Evolutionary conservation across 2,888 invertebrate genomes (phyloP).

Genomic region (Agrilus biguttatus): DNA sequence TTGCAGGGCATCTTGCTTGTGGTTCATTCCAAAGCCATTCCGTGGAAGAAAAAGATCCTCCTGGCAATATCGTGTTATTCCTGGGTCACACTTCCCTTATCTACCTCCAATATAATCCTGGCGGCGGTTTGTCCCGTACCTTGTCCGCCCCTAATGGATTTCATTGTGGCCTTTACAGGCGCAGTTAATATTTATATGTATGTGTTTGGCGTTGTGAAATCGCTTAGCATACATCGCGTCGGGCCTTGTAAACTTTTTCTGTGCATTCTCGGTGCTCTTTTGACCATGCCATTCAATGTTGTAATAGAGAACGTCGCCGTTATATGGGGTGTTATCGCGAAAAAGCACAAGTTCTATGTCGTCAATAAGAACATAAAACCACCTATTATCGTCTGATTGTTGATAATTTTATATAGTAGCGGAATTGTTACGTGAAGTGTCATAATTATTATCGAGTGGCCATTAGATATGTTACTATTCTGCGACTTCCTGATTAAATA

Average conservation of each 20-base stretch:
- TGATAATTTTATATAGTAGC: neutral
- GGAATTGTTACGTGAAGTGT: no score
- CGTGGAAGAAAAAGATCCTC: slow-evolving; percentile 62
- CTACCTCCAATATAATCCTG: slow-evolving; percentile 76
- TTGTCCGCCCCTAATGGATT: slow-evolving; percentile 69
- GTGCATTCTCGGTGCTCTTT: slow-evolving; percentile 72
- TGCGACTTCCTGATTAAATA: no score
- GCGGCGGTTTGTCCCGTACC: slow-evolving; percentile 78
- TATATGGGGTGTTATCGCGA: slow-evolving; percentile 84
- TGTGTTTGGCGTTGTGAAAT: slow-evolving; percentile 92
- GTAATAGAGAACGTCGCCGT: slow-evolving; percentile 91
- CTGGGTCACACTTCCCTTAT: slow-evolving; percentile 89
- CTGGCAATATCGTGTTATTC: slow-evolving; percentile 84
- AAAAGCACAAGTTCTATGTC: slow-evolving; percentile 94
- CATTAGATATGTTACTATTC: no score
- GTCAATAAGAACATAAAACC: slow-evolving; percentile 81
- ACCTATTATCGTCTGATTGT: slow-evolving; percentile 44
- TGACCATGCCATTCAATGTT: slow-evolving; percentile 86
- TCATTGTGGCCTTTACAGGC: slow-evolving; percentile 79
- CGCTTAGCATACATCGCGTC: slow-evolving; percentile 79
- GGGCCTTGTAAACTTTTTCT: slow-evolving; percentile 65
- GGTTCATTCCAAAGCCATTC: slow-evolving; percentile 75
- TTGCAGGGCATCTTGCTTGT: slow-evolving; percentile 82
- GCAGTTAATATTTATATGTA: slow-evolving; percentile 96
- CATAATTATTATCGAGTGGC: no score